A percentile compares a stretch with the other conserved stretches of the same genome.
These are phyloP conservation scores for Enteromius viviparus DNA, from an alignment of 2,797 vertebrate species.

Conservation along the genomic window DNA sequence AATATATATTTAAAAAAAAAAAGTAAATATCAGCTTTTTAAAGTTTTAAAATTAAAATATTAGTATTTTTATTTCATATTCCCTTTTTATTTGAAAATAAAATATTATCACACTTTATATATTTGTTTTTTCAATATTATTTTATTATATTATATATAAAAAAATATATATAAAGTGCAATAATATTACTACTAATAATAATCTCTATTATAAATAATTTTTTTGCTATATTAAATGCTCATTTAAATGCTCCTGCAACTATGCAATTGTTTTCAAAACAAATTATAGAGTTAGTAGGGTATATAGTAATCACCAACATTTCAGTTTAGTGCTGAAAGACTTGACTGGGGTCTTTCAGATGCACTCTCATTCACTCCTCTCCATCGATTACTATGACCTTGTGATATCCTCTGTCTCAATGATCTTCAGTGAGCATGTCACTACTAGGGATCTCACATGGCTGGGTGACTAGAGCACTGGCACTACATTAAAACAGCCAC, in stretches of 20 bases:
- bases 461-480: constrained; percentile 32
- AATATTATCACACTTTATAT: not conserved
- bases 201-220: not conserved
- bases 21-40: not conserved
- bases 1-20: not conserved
- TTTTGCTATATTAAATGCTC: not conserved
- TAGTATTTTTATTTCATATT: not conserved
- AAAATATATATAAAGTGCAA: not conserved
- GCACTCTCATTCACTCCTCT: constrained; percentile 31
- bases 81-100: not conserved
- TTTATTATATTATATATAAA: not conserved
- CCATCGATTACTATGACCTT: constrained; percentile 50
- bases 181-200: not conserved
- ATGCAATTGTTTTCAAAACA: not conserved
- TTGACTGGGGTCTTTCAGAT: constrained; percentile 12
- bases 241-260: not conserved
- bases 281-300: not conserved
- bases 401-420: constrained; percentile 50
- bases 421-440: constrained; percentile 38
- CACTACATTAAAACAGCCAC: constrained; percentile 45
- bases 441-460: constrained; percentile 45
- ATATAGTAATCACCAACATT: not conserved
- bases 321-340: not conserved
- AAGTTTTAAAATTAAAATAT: not conserved
- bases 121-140: too few relatives aligned